Evolutionary conservation across 2,888 invertebrate genomes (phyloP).

Genomic region (Drosophila subquinaria): DNA sequence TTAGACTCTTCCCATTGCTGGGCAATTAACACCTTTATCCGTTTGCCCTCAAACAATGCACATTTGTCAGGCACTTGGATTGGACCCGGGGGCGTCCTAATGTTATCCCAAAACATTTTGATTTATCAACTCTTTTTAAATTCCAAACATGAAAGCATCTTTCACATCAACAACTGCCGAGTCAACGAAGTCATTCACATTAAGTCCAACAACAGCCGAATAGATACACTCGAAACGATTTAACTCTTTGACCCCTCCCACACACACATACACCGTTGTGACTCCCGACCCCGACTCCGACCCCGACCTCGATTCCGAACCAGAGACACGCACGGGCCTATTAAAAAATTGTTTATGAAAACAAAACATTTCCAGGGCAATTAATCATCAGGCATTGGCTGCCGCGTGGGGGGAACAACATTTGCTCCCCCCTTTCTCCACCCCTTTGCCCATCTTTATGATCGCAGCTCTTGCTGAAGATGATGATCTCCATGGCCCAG

Average conservation of each 20-base stretch:
- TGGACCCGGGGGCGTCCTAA: conserved; percentile 46
- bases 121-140: conserved; percentile 81
- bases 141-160: conserved; percentile 74
- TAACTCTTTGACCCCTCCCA: conserved; percentile 82
- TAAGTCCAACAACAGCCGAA: conserved; percentile 61
- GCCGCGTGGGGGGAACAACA: conserved; percentile 65
- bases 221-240: conserved; percentile 74
- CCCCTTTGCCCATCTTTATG: background rate
- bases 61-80: conserved; percentile 66
- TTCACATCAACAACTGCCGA: conserved; percentile 54
- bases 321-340: conserved; percentile 65
- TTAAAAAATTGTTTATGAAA: conserved; percentile 84
- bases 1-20: conserved; percentile 22
- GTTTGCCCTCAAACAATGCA: conserved; percentile 31
- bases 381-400: conserved; percentile 78
- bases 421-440: conserved; percentile 4
- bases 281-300: background rate
- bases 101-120: conserved; percentile 69
- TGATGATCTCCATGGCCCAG: conserved; percentile 60
- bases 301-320: conserved; percentile 9
- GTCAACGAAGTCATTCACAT: conserved; percentile 74
- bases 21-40: conserved; percentile 72
- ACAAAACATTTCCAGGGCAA: conserved; percentile 82
- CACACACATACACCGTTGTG: conserved; percentile 44
- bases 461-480: conserved; percentile 20